A percentile compares a stretch with the other conserved stretches of the same genome.
phyloP scores from a whole-genome alignment of 2,113 vertebrate species.

The Phodopus roborovskii region DNA sequence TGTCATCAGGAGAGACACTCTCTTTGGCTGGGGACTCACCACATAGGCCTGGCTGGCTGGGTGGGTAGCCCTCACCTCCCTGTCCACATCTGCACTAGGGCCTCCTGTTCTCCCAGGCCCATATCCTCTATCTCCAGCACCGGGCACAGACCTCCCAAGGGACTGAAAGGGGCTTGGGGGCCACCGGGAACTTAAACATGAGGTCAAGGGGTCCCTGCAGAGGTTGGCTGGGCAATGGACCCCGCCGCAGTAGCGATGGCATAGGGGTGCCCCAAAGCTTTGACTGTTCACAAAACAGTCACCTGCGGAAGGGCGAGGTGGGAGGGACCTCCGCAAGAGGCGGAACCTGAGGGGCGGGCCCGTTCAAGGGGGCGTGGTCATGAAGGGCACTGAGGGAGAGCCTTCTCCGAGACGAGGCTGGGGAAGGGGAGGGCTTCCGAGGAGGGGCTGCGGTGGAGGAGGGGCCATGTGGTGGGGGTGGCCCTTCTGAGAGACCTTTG shows the following conservation, averaged over 20 bases:
- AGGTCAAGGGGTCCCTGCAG: neutral
- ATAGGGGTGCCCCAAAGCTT: neutral
- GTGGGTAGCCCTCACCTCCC: neutral
- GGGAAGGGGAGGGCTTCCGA: neutral
- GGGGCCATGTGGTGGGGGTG: neutral
- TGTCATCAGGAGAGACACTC: neutral
- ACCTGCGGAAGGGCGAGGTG: neutral
- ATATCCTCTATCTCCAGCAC: too few species aligned
- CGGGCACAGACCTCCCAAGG: neutral
- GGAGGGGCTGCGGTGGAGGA: neutral
- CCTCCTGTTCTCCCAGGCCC: neutral
- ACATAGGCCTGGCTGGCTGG: neutral
- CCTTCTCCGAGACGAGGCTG: neutral
- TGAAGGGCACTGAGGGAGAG: neutral
- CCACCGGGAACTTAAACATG: too few species aligned
- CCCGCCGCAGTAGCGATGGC: neutral
- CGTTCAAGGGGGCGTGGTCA: neutral
- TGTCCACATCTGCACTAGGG: neutral
- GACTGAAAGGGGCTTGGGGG: neutral
- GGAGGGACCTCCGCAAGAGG: neutral
- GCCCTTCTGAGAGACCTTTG: neutral
- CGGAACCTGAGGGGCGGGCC: neutral
- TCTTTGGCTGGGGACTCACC: neutral
- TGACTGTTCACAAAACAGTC: neutral
- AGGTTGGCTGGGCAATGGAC: neutral